Conservation (phyloP, 1,140 invertebrate genomes). For the Drosophila watanabei region DNA sequence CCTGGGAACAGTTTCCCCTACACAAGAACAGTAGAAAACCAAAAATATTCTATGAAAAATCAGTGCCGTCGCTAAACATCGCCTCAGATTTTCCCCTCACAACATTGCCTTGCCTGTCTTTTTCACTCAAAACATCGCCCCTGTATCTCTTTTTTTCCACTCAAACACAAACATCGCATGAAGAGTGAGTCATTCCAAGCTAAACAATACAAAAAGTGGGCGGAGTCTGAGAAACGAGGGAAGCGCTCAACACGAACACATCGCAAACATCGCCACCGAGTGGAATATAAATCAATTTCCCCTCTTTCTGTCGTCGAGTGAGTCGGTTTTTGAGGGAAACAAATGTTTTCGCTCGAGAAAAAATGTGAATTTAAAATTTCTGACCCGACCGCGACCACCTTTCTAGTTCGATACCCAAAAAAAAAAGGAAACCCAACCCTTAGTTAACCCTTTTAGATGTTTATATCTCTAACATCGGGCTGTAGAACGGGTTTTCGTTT, state of each 20-base stretch:
- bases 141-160: slow-evolving; percentile 14
- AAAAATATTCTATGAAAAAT: slow-evolving; percentile 22
- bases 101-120: slow-evolving; percentile 23
- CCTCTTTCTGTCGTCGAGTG: slow-evolving; percentile 20
- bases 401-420: slow-evolving; percentile 31
- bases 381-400: slow-evolving; percentile 42
- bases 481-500: slow-evolving; percentile 34
- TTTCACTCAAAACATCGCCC: slow-evolving; percentile 35
- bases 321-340: slow-evolving; percentile 22
- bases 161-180: slow-evolving; percentile 52
- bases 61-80: slow-evolving; percentile 17
- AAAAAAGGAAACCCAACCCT: slow-evolving; percentile 28
- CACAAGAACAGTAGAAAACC: background rate
- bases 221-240: slow-evolving; percentile 59
- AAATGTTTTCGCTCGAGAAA: background rate
- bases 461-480: slow-evolving; percentile 24
- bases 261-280: slow-evolving; percentile 69
- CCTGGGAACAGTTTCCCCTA: slow-evolving; percentile 1
- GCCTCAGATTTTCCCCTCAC: slow-evolving; percentile 19
- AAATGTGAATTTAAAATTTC: slow-evolving; percentile 19
- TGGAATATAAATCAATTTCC: slow-evolving; percentile 41
- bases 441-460: slow-evolving; percentile 38
- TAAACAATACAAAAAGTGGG: slow-evolving; percentile 67
- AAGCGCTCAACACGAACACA: slow-evolving; percentile 45
- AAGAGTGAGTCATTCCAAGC: slow-evolving; percentile 3